phyloP scores from a whole-genome alignment of 2,113 vertebrate species.

The Notothenia coriiceps region DNA sequence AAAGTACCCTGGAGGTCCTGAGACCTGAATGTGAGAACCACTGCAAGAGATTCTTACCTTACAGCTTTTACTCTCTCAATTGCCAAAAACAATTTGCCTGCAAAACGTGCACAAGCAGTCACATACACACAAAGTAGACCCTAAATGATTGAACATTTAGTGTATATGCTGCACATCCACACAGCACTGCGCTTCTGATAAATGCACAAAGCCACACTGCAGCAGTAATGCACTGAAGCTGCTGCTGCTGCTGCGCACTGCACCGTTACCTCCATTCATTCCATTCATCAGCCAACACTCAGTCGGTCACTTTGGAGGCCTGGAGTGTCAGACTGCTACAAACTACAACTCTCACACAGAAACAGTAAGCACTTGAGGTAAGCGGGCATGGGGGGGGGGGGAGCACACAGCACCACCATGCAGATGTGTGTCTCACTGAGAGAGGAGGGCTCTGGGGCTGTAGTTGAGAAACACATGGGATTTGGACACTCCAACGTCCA shows the following conservation, averaged over 20 bases:
- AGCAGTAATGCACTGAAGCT: constrained; percentile 13
- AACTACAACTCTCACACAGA: not conserved
- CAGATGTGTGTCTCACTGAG: constrained; percentile 73
- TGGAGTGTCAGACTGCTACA: not conserved
- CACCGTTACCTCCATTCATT: constrained; percentile 56
- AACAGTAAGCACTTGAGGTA: constrained; percentile 36
- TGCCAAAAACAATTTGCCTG: constrained; percentile 7
- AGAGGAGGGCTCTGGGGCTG: constrained; percentile 67
- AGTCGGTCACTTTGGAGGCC: constrained; percentile 15
- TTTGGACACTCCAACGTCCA: constrained; percentile 74
- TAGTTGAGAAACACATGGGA: constrained; percentile 72
- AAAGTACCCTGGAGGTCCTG: not conserved
- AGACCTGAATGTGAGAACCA: constrained; percentile 26
- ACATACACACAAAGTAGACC: constrained; percentile 12
- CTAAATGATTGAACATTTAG: constrained; percentile 56
- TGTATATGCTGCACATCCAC: not conserved
- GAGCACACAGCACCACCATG: constrained; percentile 63
- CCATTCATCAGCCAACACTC: not conserved
- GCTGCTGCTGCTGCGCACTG: not conserved
- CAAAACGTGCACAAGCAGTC: constrained; percentile 44
- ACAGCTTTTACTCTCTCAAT: constrained; percentile 11
- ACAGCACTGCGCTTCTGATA: constrained; percentile 1
- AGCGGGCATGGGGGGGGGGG: constrained; percentile 29
- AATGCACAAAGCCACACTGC: constrained; percentile 49
- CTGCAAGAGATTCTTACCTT: constrained; percentile 17